Evolutionary conservation across 2,113 vertebrate species (phyloP), one percentile per base, ranked within the genome.

Genomic region (Hirundichthys speculiger): DNA sequence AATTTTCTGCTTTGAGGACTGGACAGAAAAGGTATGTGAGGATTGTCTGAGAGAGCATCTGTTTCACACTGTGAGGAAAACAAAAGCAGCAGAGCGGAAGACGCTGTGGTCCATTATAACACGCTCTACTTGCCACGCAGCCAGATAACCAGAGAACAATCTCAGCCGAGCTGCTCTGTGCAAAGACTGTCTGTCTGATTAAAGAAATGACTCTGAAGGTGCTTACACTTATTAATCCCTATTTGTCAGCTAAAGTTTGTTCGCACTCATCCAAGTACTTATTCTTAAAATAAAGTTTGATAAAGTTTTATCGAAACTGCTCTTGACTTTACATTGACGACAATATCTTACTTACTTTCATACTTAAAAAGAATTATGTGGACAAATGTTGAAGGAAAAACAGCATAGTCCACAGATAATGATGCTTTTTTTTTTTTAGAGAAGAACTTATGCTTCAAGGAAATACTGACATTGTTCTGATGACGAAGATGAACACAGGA

Each of bases 1-100:
- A 47, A 40, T 52, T 38, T 39, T 34, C 39, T 11, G 18, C 19
- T 34, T 34, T 38, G 62, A 39, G 56, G 22, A 34, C 40, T 20
- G 80, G 24, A 12, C 41, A 57, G 12, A 50, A 30, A 65, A 66
- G 59, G 62, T 71, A 69, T 74, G 73, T 21, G 45, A 43, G 59
- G 57, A 25, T 13, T 57, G 73, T 66, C 25, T 59, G 63, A 49
- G 59, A 20, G 56, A 66, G 66, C 46, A 47, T 12, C 16, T 40
- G 69, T 59, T 73, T 76, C 77, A 64, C 62, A 64, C 73, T 75
- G 76, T 3, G 65, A 83, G 74, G 43, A 77, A 80, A 81, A 82
- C 71, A 86, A 77, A n/a, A 71, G 79, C 79, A 75, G 69, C 54
- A 52, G 69, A 74, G 72, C 80, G 56, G 67, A 47, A 78, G 67